These are phyloP conservation scores for Caenorhabditis sp. DNA, from an alignment of 2,888 invertebrate species.

Conservation along the genomic window DNA sequence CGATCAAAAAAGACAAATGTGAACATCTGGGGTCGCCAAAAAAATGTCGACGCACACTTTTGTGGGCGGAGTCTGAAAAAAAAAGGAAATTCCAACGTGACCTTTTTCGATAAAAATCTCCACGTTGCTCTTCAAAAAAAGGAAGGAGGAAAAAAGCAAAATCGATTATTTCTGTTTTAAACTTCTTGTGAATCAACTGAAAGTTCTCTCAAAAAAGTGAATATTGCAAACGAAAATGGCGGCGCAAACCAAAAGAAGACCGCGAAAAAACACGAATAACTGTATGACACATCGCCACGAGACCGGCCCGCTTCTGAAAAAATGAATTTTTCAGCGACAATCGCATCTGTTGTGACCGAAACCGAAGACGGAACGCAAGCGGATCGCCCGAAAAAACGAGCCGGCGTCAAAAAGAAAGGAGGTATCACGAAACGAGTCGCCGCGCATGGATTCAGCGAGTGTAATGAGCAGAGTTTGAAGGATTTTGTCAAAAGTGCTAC, in stretches of 20 bases:
- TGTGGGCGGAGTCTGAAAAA: too few species aligned
- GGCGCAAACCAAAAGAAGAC: background rate
- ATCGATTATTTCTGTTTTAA: background rate
- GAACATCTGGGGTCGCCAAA: too few species aligned
- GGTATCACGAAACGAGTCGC: background rate
- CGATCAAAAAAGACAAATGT: too few species aligned
- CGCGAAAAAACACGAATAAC: background rate
- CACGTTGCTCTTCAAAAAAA: background rate
- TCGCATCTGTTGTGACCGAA: background rate
- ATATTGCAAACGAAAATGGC: slow-evolving; percentile 1
- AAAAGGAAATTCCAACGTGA: background rate
- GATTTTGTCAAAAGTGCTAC: slow-evolving; percentile 25
- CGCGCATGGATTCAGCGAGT: background rate
- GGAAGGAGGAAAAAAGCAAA: background rate
- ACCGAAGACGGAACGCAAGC: slow-evolving; percentile 37
- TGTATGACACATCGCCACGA: background rate
- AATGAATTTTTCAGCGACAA: background rate
- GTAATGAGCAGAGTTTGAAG: slow-evolving; percentile 16
- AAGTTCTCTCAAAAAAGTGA: background rate
- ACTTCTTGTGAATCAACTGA: background rate
- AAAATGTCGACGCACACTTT: too few species aligned
- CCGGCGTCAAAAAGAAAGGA: slow-evolving; percentile 3
- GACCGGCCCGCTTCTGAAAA: too few species aligned
- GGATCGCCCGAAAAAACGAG: slow-evolving; percentile 30
- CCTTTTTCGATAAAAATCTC: background rate